Conservation (phyloP, 2,113 vertebrate species). For the Nycticorax nycticorax region DNA sequence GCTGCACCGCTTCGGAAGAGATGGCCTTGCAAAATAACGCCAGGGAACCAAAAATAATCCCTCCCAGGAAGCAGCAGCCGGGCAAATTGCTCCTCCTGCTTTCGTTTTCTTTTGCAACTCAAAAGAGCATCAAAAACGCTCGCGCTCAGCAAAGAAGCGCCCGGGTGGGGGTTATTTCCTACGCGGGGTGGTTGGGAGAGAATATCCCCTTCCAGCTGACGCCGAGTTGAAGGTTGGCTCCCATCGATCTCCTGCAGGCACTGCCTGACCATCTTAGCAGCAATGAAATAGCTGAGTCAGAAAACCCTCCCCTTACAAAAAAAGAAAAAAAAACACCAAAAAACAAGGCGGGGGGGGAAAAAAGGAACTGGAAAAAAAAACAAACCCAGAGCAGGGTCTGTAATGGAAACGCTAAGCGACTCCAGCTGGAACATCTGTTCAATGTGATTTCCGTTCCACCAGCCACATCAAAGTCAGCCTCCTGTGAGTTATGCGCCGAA, state of each 20-base stretch:
- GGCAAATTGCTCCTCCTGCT: neutral
- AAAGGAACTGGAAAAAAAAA: neutral
- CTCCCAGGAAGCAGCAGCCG: neutral
- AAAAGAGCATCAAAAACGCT: neutral
- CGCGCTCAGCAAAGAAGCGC: neutral
- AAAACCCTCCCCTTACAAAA: neutral
- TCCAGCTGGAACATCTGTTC: slow-evolving; percentile 78
- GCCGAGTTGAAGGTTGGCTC: neutral
- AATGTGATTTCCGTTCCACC: slow-evolving; percentile 67
- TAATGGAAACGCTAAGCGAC: slow-evolving; percentile 59
- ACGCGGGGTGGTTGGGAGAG: neutral
- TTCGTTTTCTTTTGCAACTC: neutral
- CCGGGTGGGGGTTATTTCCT: neutral
- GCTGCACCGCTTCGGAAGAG: neutral
- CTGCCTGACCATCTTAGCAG: slow-evolving; percentile 16
- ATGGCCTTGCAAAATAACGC: neutral
- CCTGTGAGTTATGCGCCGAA: slow-evolving; percentile 53
- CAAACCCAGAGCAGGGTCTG: neutral
- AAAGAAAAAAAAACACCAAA: neutral
- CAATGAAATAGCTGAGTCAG: slow-evolving; percentile 69
- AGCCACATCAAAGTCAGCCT: slow-evolving; percentile 76
- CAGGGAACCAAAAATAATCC: neutral
- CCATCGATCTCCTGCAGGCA: neutral
- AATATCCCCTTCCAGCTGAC: neutral
- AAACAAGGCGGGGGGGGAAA: fast-evolving